These are phyloP conservation scores for Lasaia peninsularis DNA, from an alignment of 1,140 invertebrate species.

Conservation along the genomic window DNA sequence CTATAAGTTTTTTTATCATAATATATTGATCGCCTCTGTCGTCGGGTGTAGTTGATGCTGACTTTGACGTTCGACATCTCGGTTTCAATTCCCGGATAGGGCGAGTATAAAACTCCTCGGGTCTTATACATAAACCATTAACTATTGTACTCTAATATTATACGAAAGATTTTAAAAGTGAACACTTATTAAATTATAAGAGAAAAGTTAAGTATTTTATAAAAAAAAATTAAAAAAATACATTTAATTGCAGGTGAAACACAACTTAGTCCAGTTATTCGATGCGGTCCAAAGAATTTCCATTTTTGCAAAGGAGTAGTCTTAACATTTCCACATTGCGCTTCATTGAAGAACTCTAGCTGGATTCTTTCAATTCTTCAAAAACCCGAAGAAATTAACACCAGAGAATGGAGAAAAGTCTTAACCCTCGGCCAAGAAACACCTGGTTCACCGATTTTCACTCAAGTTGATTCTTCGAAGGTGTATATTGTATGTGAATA, in stretches of 20 bases:
- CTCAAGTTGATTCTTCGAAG: slow-evolving; percentile 91
- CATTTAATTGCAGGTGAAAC: slow-evolving; percentile 76
- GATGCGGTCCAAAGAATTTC: slow-evolving; percentile 88
- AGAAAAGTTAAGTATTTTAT: too few species aligned
- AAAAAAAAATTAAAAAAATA: too few species aligned
- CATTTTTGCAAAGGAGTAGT: slow-evolving; percentile 92
- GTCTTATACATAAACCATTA: too few species aligned
- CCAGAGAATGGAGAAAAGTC: slow-evolving; percentile 84
- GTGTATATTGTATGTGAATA: slow-evolving; percentile 94
- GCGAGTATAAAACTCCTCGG: too few species aligned
- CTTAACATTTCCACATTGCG: slow-evolving; percentile 94
- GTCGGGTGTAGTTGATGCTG: too few species aligned
- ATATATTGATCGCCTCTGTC: too few species aligned
- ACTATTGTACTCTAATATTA: too few species aligned
- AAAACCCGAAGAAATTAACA: slow-evolving; percentile 76
- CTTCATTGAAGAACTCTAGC: slow-evolving; percentile 82
- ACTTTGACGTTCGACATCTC: too few species aligned
- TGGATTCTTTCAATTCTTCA: slow-evolving; percentile 90
- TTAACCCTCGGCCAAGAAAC: slow-evolving; percentile 95
- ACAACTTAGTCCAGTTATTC: slow-evolving; percentile 93
- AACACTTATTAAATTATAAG: too few species aligned
- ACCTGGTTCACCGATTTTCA: slow-evolving; percentile 95
- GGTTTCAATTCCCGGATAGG: too few species aligned
- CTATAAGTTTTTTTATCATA: too few species aligned
- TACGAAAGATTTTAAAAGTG: too few species aligned